Base-by-base conservation (phyloP, 2,888 invertebrate genomes). In the Melanchra persicariae region DNA sequence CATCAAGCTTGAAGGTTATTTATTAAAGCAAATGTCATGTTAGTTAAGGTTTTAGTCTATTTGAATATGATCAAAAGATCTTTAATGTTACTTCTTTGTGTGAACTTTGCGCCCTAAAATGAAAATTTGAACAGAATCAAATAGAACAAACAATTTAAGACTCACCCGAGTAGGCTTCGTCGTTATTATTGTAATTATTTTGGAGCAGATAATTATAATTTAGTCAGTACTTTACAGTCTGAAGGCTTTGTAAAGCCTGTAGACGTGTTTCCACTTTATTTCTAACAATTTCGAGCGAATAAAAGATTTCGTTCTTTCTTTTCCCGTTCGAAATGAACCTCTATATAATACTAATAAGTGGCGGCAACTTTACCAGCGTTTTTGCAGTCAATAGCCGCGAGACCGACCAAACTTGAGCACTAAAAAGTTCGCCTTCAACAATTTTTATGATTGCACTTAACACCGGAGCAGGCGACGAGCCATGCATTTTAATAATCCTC, bases 361-460 rank as follows among this genome's bases (percentile, higher is more conserved):
- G 26, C 26, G 17, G 19, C 19, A 59, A 75, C n/a, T 74, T 70
- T 12, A 24, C 3, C 40, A 62, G 47, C 34, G 52, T 71, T 62
- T 77, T 47, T 63, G 67, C 68, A 63, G 79, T 73, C 74, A 79
- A 74, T 52, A 79, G 68, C 55, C 57, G 24, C 57, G 37, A 24
- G 49, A 49, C 52, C 37, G 66, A 75, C 66, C 62, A 24, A 71
- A 81, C 30, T 81, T 76, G 43, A 26, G 52, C 65, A 45, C 47
- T 80, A 61, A 81, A 76, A 79, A 79, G 30, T 76, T 71, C 37
- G 19, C n/a, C 58, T 55, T 59, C 17, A 63, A 64, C 62, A 52
- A 26, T 81, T 79, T 78, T 79, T 81, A 81, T 67, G 34, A 67
- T 64, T 64, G 71, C 81, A 71, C 81, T 81, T 80, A 71, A 49